Evolutionary conservation across 2,888 invertebrate genomes (phyloP).

Genomic region (Apamea anceps): DNA sequence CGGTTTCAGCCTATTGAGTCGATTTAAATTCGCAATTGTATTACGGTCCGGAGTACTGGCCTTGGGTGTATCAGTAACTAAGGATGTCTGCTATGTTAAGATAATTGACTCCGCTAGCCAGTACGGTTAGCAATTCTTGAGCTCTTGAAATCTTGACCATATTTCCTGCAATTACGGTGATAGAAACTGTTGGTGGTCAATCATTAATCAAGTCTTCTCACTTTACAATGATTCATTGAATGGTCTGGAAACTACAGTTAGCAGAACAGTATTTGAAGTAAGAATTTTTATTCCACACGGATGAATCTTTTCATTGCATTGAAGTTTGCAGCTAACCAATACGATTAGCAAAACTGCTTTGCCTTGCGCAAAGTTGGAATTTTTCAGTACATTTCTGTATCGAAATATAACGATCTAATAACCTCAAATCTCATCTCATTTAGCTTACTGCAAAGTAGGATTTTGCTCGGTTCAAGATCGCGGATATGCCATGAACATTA

Average conservation of each 20-base stretch:
- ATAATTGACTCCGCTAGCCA: constrained; percentile 36
- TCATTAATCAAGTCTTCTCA: constrained; percentile 33
- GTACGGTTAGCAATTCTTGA: constrained; percentile 32
- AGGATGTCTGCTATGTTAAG: constrained; percentile 42
- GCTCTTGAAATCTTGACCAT: constrained; percentile 26
- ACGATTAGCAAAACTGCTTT: constrained; percentile 29
- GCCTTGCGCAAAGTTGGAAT: not conserved
- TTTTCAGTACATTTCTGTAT: constrained; percentile 14
- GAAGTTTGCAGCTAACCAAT: constrained; percentile 9
- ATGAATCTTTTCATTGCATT: constrained; percentile 11
- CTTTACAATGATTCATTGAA: constrained; percentile 18
- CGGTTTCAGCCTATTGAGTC: constrained; percentile 52
- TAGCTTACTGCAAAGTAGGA: constrained; percentile 1
- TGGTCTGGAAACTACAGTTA: constrained; percentile 29
- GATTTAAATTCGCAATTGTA: constrained; percentile 60
- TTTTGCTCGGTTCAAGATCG: constrained; percentile 19
- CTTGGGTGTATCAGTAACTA: constrained; percentile 39
- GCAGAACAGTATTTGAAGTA: constrained; percentile 27
- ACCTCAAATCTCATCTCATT: constrained; percentile 6
- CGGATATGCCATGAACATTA: constrained; percentile 29
- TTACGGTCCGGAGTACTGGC: constrained; percentile 22
- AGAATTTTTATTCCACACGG: constrained; percentile 20
- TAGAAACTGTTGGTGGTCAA: constrained; percentile 31
- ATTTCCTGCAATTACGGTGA: constrained; percentile 46
- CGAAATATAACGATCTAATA: constrained; percentile 11